Conservation (phyloP, 2,797 vertebrate genomes). For the Tangara arthus region DNA sequence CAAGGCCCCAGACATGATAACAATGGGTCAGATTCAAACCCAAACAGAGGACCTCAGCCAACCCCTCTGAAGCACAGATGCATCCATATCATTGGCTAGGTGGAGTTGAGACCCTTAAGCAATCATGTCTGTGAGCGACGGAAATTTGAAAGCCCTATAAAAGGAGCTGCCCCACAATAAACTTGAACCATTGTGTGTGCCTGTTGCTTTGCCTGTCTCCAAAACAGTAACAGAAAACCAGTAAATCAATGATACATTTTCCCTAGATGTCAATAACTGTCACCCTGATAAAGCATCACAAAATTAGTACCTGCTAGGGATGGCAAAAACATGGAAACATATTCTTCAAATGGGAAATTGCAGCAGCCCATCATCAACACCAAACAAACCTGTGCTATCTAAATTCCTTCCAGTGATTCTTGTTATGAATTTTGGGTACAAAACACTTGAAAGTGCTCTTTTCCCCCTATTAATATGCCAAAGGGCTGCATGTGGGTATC, state of each 20-base stretch:
- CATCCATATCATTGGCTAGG: no score
- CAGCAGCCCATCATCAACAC: background rate
- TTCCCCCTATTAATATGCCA: background rate
- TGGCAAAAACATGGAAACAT: background rate
- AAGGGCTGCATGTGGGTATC: background rate
- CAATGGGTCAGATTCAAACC: background rate
- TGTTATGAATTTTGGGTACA: background rate
- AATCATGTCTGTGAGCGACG: background rate
- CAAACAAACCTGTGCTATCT: background rate
- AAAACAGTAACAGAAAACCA: background rate
- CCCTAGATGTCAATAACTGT: background rate
- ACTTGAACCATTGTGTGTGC: background rate
- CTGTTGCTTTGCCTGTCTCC: background rate
- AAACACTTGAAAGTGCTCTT: background rate
- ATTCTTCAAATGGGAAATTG: background rate
- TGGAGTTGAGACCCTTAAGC: background rate
- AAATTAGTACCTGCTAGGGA: background rate
- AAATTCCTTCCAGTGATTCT: background rate
- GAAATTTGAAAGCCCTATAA: background rate
- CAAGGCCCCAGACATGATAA: background rate
- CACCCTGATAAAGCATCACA: background rate
- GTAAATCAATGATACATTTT: background rate
- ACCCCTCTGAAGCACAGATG: background rate
- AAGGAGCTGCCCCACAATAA: background rate
- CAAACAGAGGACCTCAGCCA: background rate